These are phyloP conservation scores for Psammodynastes pulverulentus DNA, from an alignment of 2,113 vertebrate genomes.

Conservation along the genomic window DNA sequence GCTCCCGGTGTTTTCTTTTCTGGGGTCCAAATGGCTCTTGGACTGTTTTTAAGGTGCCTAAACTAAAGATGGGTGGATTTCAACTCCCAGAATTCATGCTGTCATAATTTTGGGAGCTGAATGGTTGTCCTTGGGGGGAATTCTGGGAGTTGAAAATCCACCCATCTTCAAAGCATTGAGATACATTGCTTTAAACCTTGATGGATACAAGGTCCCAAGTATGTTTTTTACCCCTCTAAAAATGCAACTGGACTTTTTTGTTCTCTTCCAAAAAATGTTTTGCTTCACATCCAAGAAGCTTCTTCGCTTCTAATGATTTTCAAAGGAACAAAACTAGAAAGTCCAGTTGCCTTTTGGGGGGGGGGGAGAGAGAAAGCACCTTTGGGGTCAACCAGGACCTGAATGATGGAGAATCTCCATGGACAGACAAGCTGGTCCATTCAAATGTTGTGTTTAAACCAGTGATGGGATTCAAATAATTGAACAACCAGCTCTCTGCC, in stretches of 20 bases:
- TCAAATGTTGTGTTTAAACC: background rate
- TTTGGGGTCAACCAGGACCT: too few species aligned
- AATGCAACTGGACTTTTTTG: background rate
- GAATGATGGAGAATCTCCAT: background rate
- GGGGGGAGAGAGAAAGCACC: too few species aligned
- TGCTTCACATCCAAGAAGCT: background rate
- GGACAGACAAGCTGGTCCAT: background rate
- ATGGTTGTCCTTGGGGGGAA: background rate
- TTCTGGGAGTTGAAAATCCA: background rate
- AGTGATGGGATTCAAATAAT: too few species aligned
- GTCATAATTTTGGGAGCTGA: background rate
- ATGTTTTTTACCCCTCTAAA: background rate
- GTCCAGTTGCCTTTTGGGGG: background rate
- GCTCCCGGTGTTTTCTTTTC: too few species aligned
- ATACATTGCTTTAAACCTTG: background rate
- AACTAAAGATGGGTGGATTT: background rate
- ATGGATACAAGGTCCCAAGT: background rate
- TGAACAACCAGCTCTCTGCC: too few species aligned
- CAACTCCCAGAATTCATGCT: background rate
- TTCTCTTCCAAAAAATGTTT: too few species aligned
- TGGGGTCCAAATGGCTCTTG: too few species aligned
- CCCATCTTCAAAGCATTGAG: background rate
- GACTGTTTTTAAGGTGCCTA: too few species aligned
- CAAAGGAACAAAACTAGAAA: background rate
- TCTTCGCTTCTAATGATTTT: background rate